Percentiles rank a stretch among this genome's conserved stretches.
These are phyloP conservation scores for Hemitrygon akajei DNA, from an alignment of 2,797 vertebrate species.

Conservation along the genomic window DNA sequence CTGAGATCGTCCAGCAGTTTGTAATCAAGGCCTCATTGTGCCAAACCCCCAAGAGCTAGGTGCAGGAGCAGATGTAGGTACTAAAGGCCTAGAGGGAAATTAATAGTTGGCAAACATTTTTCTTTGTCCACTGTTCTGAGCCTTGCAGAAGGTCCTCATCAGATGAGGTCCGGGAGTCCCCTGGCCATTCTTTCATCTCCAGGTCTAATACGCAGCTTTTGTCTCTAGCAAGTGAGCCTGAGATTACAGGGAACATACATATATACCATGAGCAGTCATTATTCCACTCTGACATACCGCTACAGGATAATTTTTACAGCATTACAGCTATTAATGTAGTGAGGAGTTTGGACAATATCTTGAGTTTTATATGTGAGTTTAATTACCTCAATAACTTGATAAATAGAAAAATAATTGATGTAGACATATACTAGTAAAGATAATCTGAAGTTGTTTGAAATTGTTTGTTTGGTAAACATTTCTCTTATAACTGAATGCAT, in stretches of 20 bases:
- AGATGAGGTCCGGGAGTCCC: neutral
- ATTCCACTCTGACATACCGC: neutral
- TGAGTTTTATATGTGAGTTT: neutral
- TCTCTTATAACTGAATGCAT: too few relatives aligned
- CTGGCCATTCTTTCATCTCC: neutral
- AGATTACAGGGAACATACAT: neutral
- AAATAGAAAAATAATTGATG: too few relatives aligned
- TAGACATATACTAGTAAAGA: too few relatives aligned
- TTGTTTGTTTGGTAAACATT: too few relatives aligned
- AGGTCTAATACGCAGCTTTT: neutral
- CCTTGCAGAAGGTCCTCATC: neutral
- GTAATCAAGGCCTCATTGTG: neutral
- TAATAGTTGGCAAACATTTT: neutral
- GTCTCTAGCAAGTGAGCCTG: neutral
- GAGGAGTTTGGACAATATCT: neutral
- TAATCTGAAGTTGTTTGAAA: too few relatives aligned
- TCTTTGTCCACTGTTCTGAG: neutral
- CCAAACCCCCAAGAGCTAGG: neutral
- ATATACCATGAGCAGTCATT: neutral
- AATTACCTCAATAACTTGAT: neutral
- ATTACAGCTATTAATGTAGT: neutral
- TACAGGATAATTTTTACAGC: neutral
- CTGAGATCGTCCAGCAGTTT: too few relatives aligned
- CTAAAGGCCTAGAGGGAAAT: neutral
- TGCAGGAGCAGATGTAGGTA: neutral